phyloP scores from a whole-genome alignment of 2,888 invertebrate species.

The Euspilapteryx auroguttella region DNA sequence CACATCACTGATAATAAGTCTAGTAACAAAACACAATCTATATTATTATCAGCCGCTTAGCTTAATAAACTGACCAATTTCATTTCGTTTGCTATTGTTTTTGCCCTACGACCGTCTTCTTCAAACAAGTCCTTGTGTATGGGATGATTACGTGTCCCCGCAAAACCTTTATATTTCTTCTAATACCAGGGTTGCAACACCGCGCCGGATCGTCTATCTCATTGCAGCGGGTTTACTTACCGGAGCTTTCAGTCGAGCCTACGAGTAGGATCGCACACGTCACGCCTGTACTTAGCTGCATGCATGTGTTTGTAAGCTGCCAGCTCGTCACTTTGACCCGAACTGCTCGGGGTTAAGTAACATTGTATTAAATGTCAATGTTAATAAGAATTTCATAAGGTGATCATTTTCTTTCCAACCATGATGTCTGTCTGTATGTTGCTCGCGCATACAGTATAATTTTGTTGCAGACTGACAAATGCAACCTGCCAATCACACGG shows the following conservation, averaged over 20 bases:
- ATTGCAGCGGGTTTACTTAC: constrained; percentile 18
- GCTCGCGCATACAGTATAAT: too few relatives aligned
- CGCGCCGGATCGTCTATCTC: constrained; percentile 16
- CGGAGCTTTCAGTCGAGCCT: background rate
- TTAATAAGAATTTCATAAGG: constrained; percentile 30
- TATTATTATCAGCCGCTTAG: too few relatives aligned
- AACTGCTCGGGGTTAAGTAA: too few relatives aligned
- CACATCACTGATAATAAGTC: too few relatives aligned
- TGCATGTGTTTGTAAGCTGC: too few relatives aligned
- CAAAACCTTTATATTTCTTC: constrained; percentile 54
- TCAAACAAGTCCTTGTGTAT: constrained; percentile 30
- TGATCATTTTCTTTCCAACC: constrained; percentile 18
- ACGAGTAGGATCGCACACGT: constrained; percentile 1
- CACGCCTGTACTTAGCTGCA: too few relatives aligned
- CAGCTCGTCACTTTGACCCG: too few relatives aligned
- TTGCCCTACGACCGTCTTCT: constrained; percentile 22
- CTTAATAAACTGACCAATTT: constrained; percentile 47
- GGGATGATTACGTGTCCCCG: constrained; percentile 40
- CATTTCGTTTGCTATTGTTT: constrained; percentile 27
- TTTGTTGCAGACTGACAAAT: too few relatives aligned
- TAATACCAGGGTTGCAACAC: constrained; percentile 44
- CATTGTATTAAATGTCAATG: constrained; percentile 34
- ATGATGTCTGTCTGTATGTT: too few relatives aligned
- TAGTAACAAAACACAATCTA: too few relatives aligned
- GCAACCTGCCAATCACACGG: too few relatives aligned